phyloP scores from a whole-genome alignment of 1,140 invertebrate genomes.

The Argopecten irradians region DNA sequence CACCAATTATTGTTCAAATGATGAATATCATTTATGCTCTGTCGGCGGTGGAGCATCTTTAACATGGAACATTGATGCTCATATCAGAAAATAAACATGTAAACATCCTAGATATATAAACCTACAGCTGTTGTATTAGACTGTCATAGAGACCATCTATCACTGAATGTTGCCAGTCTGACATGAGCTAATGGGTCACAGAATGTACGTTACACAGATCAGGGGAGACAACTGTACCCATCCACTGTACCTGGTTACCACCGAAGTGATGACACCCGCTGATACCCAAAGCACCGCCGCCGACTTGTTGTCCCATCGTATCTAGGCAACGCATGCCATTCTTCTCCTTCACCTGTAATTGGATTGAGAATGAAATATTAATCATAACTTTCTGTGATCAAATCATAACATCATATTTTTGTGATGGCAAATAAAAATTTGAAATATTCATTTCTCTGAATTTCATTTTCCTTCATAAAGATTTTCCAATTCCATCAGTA shows the following conservation, averaged over 20 bases:
- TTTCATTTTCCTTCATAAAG: no score
- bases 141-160: not conserved
- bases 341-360: conserved; percentile 63
- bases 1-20: no score
- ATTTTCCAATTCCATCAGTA: no score
- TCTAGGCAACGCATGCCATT: conserved; percentile 67
- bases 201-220: not conserved
- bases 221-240: conserved; percentile 26
- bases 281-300: conserved; percentile 79
- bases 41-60: no score
- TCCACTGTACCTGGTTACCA: conserved; percentile 88
- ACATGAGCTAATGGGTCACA: not conserved
- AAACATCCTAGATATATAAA: no score
- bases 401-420: not conserved
- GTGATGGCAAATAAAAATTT: not conserved
- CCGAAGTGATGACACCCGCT: conserved; percentile 94
- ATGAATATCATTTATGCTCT: no score
- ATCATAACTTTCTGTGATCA: not conserved
- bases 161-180: not conserved
- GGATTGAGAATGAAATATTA: conserved; percentile 28
- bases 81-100: no score
- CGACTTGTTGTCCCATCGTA: conserved; percentile 66
- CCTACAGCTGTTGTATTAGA: not conserved
- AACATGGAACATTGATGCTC: no score
- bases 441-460: not conserved